Evolutionary conservation across 2,113 vertebrate genomes (phyloP).

Genomic region (Phalacrocorax carbo): DNA sequence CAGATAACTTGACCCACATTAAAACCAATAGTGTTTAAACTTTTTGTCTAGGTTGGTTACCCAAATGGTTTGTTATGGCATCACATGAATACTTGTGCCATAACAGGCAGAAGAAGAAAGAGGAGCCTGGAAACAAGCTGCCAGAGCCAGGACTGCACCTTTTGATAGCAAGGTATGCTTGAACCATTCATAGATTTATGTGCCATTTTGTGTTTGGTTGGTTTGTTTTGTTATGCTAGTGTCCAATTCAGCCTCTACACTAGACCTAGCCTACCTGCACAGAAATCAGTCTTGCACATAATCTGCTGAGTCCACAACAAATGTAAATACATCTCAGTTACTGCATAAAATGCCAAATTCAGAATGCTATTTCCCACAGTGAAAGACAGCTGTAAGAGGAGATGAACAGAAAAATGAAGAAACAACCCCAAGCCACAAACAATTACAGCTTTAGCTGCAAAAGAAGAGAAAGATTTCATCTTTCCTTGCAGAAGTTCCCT

Average conservation of each 20-base stretch:
- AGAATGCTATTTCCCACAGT: neutral
- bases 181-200: neutral
- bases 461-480: neutral
- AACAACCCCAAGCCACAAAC: neutral
- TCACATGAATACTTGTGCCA: neutral
- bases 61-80: neutral
- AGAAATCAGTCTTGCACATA: neutral
- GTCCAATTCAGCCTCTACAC: neutral
- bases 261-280: neutral
- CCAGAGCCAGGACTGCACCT: neutral
- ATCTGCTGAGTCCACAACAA: neutral
- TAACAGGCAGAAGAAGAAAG: neutral
- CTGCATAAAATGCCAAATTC: neutral
- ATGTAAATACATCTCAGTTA: neutral
- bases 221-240: neutral
- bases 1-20: neutral
- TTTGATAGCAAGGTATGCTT: neutral
- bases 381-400: neutral
- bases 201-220: neutral
- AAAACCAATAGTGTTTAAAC: neutral
- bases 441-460: neutral
- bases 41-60: no score
- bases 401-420: neutral
- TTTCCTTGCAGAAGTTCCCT: neutral
- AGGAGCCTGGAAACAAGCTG: neutral